Percentiles rank a stretch among this genome's conserved stretches.
phyloP scores from a whole-genome alignment of 2,888 invertebrate genomes.

The Polylopha cassiicola region DNA sequence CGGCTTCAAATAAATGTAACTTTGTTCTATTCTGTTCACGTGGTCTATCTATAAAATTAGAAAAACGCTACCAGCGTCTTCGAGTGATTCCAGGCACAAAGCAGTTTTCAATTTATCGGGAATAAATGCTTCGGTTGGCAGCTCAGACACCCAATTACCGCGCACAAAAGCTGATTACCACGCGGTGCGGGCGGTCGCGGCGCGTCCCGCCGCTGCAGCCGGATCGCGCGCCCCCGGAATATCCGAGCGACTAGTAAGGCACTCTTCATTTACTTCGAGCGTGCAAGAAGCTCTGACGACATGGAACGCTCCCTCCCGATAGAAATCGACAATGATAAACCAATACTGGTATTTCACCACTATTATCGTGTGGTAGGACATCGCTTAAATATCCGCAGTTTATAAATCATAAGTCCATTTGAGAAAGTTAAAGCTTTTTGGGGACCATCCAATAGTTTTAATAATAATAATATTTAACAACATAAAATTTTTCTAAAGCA shows the following conservation, averaged over 20 bases:
- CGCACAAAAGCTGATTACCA: constrained; percentile 76
- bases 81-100: constrained; percentile 66
- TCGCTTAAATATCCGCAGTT: constrained; percentile 9
- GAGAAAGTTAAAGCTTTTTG: constrained; percentile 14
- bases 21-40: constrained; percentile 27
- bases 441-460: constrained; percentile 12
- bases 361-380: constrained; percentile 6
- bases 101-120: constrained; percentile 75
- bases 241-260: constrained; percentile 63
- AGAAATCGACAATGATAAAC: constrained; percentile 43
- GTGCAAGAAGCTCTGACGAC: constrained; percentile 45
- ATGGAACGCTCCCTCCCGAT: constrained; percentile 43
- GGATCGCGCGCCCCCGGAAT: constrained; percentile 48
- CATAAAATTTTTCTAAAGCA: constrained; percentile 7
- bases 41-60: constrained; percentile 33
- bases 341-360: constrained; percentile 6
- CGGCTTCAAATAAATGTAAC: constrained; percentile 3
- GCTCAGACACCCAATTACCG: constrained; percentile 77
- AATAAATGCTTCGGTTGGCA: constrained; percentile 75
- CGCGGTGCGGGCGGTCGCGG: constrained; percentile 28
- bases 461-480: constrained; percentile 12
- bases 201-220: constrained; percentile 32
- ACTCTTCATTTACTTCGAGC: constrained; percentile 60
- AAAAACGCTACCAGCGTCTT: constrained; percentile 55
- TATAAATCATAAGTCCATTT: constrained; percentile 9